These are phyloP conservation scores for Zaprionus vittiger DNA, from an alignment of 1,140 invertebrate genomes.

Conservation along the genomic window DNA sequence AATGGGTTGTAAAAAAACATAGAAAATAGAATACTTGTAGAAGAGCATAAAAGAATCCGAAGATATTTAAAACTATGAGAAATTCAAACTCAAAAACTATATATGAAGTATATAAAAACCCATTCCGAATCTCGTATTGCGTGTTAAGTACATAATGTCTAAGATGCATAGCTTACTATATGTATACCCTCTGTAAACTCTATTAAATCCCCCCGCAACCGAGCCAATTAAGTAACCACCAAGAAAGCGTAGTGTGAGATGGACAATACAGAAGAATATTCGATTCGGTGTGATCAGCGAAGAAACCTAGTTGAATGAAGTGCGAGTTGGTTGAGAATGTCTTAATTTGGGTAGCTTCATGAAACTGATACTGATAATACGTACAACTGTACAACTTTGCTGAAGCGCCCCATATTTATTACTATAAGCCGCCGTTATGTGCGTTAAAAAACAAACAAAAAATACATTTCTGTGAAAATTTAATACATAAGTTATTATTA, in stretches of 20 bases:
- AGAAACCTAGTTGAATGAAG: slow-evolving; percentile 16
- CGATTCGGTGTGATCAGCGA: slow-evolving; percentile 21
- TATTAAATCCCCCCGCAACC: slow-evolving; percentile 27
- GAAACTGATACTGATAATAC: not conserved
- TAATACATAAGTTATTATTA: slow-evolving; percentile 48
- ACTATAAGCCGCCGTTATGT: slow-evolving; percentile 61
- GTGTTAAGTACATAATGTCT: slow-evolving; percentile 9
- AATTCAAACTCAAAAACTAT: not conserved
- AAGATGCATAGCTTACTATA: slow-evolving; percentile 1
- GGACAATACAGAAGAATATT: slow-evolving; percentile 64
- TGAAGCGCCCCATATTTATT: slow-evolving; percentile 47
- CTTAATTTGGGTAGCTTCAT: slow-evolving; percentile 7
- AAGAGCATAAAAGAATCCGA: not conserved
- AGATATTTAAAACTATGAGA: not conserved
- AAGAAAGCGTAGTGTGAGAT: slow-evolving; percentile 58
- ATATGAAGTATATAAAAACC: not conserved
- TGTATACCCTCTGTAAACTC: slow-evolving; percentile 1
- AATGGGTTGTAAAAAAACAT: not conserved
- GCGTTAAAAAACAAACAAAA: slow-evolving; percentile 64
- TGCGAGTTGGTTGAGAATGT: slow-evolving; percentile 7
- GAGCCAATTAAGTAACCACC: slow-evolving; percentile 47
- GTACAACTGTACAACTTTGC: not conserved
- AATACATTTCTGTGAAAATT: slow-evolving; percentile 69
- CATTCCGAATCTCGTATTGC: slow-evolving; percentile 5
- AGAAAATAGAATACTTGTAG: not conserved